These are phyloP conservation scores for Serranus cabrilla DNA, from an alignment of 2,797 vertebrate genomes.

Conservation along the genomic window DNA sequence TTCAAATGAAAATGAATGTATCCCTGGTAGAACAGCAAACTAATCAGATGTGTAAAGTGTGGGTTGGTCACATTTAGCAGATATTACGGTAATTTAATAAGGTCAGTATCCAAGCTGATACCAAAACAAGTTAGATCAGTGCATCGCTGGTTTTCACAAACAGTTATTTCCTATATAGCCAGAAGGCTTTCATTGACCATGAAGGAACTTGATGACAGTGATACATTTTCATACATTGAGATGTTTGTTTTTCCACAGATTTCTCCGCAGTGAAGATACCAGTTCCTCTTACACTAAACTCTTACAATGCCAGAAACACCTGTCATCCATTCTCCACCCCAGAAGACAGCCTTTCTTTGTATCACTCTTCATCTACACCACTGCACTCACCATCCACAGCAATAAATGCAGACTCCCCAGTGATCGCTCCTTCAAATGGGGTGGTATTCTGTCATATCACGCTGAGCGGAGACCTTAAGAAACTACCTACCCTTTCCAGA, in stretches of 20 bases:
- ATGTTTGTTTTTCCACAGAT: conserved; percentile 40
- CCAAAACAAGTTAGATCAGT: neutral
- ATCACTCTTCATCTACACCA: conserved; percentile 22
- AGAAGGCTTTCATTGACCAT: neutral
- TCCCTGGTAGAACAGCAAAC: neutral
- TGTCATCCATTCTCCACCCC: conserved; percentile 61
- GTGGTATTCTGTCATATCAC: conserved; percentile 42
- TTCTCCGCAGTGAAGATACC: conserved; percentile 82
- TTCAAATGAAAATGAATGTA: neutral
- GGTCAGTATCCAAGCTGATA: neutral
- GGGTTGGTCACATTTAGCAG: neutral
- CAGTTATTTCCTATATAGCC: neutral
- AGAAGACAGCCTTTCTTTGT: conserved; percentile 51
- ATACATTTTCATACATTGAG: neutral
- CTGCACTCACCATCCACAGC: conserved; percentile 58
- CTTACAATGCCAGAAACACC: conserved; percentile 85
- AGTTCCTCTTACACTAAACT: conserved; percentile 87
- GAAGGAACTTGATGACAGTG: accelerated
- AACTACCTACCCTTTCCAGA: conserved; percentile 33
- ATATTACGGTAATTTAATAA: neutral
- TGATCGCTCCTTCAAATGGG: conserved; percentile 13
- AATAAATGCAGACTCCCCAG: conserved; percentile 54
- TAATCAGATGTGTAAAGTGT: no score
- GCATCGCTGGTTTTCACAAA: neutral
- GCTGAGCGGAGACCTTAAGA: conserved; percentile 48